phyloP scores from a whole-genome alignment of 2,797 vertebrate species.

The Hippopotamyrus pictus region DNA sequence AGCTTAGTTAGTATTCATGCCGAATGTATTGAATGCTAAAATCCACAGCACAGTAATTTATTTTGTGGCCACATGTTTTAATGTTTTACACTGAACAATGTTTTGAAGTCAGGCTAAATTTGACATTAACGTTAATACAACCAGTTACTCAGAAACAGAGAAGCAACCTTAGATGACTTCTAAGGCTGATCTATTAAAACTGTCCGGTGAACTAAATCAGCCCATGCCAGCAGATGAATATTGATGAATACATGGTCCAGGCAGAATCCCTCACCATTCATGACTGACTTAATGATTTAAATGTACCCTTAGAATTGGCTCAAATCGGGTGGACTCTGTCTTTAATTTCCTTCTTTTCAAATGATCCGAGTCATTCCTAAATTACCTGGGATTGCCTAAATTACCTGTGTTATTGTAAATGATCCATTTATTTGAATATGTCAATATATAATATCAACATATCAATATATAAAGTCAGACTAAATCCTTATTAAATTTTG shows the following conservation, averaged over 20 bases:
- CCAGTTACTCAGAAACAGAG: conserved; percentile 10
- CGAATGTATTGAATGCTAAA: not conserved
- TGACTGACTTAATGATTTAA: not conserved
- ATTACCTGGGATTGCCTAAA: not conserved
- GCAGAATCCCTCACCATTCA: not conserved
- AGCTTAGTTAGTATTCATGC: not conserved
- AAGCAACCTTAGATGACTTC: conserved; percentile 35
- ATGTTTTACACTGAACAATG: not conserved
- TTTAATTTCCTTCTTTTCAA: not conserved
- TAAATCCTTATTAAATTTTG: not conserved
- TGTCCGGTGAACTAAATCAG: not conserved
- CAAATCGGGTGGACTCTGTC: not conserved
- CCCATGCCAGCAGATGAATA: conserved; percentile 11
- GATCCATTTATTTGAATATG: not conserved
- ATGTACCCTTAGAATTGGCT: not conserved
- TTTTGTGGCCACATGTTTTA: not conserved
- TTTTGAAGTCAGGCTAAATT: not conserved
- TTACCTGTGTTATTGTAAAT: not conserved
- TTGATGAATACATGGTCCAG: not conserved
- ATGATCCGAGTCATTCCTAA: not conserved
- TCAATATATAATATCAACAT: too few species aligned
- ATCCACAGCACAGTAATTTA: not conserved
- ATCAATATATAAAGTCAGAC: not conserved
- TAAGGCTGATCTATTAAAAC: conserved; percentile 39
- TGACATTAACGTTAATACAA: not conserved